These are phyloP conservation scores for Zaprionus camerounensis DNA, from an alignment of 1,140 invertebrate species.

Conservation along the genomic window DNA sequence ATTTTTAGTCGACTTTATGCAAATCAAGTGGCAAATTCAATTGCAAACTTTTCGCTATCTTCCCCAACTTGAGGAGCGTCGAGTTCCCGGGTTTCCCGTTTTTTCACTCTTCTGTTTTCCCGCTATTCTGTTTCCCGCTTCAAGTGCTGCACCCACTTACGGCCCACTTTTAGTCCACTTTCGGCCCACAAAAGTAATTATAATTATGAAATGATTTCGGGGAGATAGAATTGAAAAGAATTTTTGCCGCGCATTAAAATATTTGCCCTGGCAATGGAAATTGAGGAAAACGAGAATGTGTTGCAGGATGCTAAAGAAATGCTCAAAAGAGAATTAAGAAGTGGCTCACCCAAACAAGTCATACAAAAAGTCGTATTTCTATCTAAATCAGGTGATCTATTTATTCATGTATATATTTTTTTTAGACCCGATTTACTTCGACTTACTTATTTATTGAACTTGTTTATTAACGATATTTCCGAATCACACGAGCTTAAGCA, in stretches of 20 bases:
- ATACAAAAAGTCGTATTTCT: neutral
- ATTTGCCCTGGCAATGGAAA: neutral
- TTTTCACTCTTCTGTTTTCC: neutral
- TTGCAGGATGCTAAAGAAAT: neutral
- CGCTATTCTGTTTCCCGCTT: neutral
- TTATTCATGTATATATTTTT: no score
- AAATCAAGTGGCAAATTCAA: constrained; percentile 32
- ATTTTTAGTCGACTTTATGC: constrained; percentile 29
- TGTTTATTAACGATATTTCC: no score
- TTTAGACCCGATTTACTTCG: no score
- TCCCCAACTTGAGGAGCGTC: neutral
- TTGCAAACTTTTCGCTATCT: constrained; percentile 15
- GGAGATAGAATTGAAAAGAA: constrained; percentile 10
- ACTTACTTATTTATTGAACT: no score
- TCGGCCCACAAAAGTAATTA: constrained; percentile 7
- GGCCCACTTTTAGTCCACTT: neutral
- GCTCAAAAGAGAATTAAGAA: neutral
- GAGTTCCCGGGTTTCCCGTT: neutral
- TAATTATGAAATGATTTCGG: constrained; percentile 10
- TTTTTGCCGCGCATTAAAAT: neutral
- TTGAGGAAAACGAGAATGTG: neutral
- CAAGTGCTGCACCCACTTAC: neutral
- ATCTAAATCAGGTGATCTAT: neutral
- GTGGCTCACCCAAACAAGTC: neutral
- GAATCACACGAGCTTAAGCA: no score